Percentiles rank a stretch among this genome's conserved stretches.
These are phyloP conservation scores for Hippasteria phrygiana DNA, from an alignment of 53 echinoderm and acorn worm genomes.

Conservation along the genomic window DNA sequence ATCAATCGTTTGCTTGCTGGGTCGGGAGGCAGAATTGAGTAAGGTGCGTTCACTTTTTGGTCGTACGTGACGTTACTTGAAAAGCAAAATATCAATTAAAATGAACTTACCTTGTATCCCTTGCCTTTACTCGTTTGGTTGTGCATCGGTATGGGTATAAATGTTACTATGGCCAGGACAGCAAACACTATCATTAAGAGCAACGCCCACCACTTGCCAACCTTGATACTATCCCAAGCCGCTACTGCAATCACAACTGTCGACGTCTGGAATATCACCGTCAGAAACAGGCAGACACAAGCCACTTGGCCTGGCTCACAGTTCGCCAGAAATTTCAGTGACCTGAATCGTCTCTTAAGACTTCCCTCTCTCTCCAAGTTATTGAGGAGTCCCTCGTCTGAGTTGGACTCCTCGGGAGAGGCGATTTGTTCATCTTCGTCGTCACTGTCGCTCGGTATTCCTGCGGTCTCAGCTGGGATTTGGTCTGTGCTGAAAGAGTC, in stretches of 20 bases:
- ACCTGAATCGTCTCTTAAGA: conserved; percentile 10
- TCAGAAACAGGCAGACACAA: conserved; percentile 53
- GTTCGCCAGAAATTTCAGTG: conserved; percentile 32
- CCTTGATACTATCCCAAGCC: neutral
- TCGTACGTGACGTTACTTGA: no score
- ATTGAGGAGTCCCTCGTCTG: neutral
- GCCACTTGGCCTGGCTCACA: conserved; percentile 69
- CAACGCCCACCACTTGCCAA: conserved; percentile 70
- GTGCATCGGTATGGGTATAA: conserved; percentile 80
- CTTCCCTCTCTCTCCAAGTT: neutral
- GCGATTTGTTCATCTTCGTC: neutral
- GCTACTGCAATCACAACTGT: conserved; percentile 29
- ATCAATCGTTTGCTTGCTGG: no score
- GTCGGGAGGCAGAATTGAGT: no score
- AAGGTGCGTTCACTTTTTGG: no score
- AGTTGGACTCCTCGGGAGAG: neutral
- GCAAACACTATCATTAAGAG: conserved; percentile 34
- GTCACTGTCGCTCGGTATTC: neutral
- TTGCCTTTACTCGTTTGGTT: conserved; percentile 49
- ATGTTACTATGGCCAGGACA: conserved; percentile 36
- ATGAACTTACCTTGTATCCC: conserved; percentile 68
- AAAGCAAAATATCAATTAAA: neutral
- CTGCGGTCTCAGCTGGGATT: neutral
- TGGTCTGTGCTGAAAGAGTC: neutral
- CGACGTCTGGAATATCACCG: conserved; percentile 48